Percentiles rank a stretch among this genome's conserved stretches.
Evolutionary conservation across 2,888 invertebrate genomes (phyloP).

Genomic region (Mythimna ferrago): DNA sequence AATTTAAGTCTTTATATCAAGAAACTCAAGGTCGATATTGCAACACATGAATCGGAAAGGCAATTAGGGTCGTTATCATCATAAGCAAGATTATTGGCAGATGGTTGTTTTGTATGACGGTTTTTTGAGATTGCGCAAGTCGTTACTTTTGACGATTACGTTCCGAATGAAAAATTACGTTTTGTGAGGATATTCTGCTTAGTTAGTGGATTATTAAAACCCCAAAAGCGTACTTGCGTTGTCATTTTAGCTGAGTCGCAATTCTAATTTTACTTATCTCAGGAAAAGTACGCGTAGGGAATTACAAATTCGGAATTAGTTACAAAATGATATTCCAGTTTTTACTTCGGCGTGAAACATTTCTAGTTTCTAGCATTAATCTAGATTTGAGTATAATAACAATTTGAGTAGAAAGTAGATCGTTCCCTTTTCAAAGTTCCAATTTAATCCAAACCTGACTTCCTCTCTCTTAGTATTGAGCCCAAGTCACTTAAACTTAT

Average conservation of each 20-base stretch:
- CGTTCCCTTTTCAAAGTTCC: background rate
- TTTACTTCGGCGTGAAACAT: background rate
- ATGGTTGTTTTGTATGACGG: slow-evolving; percentile 44
- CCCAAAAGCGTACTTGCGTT: slow-evolving; percentile 3
- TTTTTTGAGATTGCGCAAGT: slow-evolving; percentile 49
- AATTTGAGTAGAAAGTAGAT: background rate
- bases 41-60: slow-evolving; percentile 35
- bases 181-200: slow-evolving; percentile 34
- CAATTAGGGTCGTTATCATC: slow-evolving; percentile 65
- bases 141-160: slow-evolving; percentile 38
- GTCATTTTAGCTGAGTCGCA: slow-evolving; percentile 9
- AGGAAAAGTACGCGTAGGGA: slow-evolving; percentile 14
- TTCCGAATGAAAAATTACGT: slow-evolving; percentile 36
- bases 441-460: background rate
- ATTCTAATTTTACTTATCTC: slow-evolving; percentile 21
- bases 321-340: background rate
- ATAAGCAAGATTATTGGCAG: slow-evolving; percentile 61
- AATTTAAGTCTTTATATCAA: slow-evolving; percentile 50
- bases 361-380: background rate
- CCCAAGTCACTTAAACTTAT: background rate
- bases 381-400: background rate
- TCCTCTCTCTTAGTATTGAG: background rate
- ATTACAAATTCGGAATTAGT: slow-evolving; percentile 7
- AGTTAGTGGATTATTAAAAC: slow-evolving; percentile 8
- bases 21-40: slow-evolving; percentile 47